phyloP scores from a whole-genome alignment of 1,140 invertebrate genomes.

The Hirudo medicinalis region DNA sequence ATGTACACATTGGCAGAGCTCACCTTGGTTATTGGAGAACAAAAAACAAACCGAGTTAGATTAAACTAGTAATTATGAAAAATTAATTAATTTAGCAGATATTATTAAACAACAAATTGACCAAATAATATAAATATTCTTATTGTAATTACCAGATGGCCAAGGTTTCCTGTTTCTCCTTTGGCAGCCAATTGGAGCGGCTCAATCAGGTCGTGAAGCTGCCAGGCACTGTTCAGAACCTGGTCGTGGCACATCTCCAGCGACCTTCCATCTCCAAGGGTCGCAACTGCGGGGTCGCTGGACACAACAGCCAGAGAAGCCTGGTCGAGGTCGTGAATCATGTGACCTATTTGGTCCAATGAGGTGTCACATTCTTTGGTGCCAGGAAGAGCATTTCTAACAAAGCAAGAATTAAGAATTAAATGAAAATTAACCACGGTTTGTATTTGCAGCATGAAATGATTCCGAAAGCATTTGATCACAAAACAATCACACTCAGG shows the following conservation, averaged over 20 bases:
- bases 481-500: no score
- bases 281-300: slow-evolving; percentile 54
- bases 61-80: no score
- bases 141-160: slow-evolving; percentile 52
- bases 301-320: slow-evolving; percentile 72
- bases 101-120: not conserved
- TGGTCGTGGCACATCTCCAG: slow-evolving; percentile 61
- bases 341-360: slow-evolving; percentile 58
- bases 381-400: slow-evolving; percentile 80
- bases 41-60: no score
- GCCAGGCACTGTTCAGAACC: slow-evolving; percentile 48
- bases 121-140: not conserved
- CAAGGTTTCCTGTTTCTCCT: slow-evolving; percentile 80
- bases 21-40: slow-evolving; percentile 38
- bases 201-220: slow-evolving; percentile 54
- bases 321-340: slow-evolving; percentile 54
- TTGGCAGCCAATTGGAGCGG: slow-evolving; percentile 67
- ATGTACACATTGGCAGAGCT: slow-evolving; percentile 67
- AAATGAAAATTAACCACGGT: not conserved
- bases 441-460: not conserved
- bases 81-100: not conserved
- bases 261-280: slow-evolving; percentile 53
- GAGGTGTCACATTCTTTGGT: slow-evolving; percentile 80
- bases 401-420: slow-evolving; percentile 15
- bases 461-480: no score